These are phyloP conservation scores for Pristis pectinata DNA, from an alignment of 2,797 vertebrate genomes.

Conservation along the genomic window DNA sequence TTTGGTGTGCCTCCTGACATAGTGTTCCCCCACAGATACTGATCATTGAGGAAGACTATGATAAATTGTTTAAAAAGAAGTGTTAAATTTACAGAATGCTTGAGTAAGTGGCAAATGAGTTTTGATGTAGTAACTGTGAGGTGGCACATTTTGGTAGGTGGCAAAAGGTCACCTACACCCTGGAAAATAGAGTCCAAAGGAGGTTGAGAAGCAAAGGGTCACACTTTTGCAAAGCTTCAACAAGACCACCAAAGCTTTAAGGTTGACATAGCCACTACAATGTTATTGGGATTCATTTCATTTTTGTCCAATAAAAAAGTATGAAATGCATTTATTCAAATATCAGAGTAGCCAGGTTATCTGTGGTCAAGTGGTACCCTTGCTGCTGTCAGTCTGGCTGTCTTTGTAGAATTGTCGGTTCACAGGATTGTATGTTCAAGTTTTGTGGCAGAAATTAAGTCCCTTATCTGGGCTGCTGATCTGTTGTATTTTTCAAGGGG, in stretches of 20 bases:
- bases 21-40: background rate
- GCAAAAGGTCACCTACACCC: background rate
- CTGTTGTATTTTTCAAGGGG: background rate
- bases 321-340: background rate
- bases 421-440: background rate
- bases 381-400: background rate
- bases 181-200: background rate
- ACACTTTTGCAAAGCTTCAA: background rate
- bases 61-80: background rate
- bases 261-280: background rate
- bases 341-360: background rate
- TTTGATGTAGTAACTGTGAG: background rate
- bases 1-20: background rate
- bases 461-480: no score
- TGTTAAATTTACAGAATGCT: background rate
- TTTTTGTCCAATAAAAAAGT: no score
- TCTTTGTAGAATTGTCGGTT: background rate
- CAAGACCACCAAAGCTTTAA: background rate
- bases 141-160: background rate
- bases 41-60: background rate
- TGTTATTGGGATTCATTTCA: background rate
- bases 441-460: background rate
- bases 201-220: background rate
- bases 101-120: background rate
- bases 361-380: background rate